Conservation (phyloP, 2,888 invertebrate species). For the Drosophila siamana region DNA sequence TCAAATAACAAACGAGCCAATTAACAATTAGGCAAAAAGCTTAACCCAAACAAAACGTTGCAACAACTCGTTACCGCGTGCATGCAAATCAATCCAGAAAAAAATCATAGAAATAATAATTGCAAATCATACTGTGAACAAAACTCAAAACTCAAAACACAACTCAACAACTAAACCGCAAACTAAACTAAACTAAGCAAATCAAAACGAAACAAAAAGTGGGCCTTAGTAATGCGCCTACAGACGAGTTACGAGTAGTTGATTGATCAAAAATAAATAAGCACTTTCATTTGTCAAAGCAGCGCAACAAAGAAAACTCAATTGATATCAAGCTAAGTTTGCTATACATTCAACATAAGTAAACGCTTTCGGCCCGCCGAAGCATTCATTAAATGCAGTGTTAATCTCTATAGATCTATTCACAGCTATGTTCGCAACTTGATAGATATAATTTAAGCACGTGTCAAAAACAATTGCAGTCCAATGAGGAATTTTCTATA, state of each 20-base stretch:
- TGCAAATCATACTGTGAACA: slow-evolving; percentile 7
- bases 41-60: slow-evolving; percentile 8
- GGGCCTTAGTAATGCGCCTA: background rate
- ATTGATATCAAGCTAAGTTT: background rate
- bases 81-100: slow-evolving; percentile 12
- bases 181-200: background rate
- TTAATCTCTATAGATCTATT: background rate
- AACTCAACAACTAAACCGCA: background rate
- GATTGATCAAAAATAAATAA: background rate
- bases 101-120: background rate
- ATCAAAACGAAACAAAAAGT: background rate
- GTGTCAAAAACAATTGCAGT: no score
- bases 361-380: background rate
- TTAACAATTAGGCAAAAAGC: slow-evolving; percentile 19
- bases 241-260: background rate
- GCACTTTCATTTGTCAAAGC: slow-evolving; percentile 4
- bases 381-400: background rate
- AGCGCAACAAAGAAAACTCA: background rate
- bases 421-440: background rate
- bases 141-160: background rate
- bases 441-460: no score
- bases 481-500: no score
- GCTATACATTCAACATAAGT: background rate
- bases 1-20: slow-evolving; percentile 41
- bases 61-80: slow-evolving; percentile 1